phyloP scores from a whole-genome alignment of 2,888 invertebrate species.

The Lordiphosa andalusiaca region DNA sequence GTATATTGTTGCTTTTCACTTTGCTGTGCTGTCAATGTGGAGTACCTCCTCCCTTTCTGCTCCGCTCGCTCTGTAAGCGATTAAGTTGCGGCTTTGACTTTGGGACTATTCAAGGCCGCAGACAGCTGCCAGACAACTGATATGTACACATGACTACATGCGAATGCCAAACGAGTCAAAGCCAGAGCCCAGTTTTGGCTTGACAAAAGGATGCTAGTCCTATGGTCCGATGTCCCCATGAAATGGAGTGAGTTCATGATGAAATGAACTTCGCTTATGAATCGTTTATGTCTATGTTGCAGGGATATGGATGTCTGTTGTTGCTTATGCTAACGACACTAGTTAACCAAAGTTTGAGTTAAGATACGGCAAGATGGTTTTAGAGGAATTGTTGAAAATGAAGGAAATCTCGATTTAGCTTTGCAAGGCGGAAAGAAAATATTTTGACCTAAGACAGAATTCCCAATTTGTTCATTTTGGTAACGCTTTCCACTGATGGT shows the following conservation, averaged over 20 bases:
- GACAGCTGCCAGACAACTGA: constrained; percentile 78
- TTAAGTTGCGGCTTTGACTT: constrained; percentile 70
- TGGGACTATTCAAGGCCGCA: constrained; percentile 69
- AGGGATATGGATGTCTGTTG: background rate
- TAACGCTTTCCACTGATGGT: no score
- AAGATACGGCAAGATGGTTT: background rate
- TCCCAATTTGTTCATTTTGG: no score
- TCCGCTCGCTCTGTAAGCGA: constrained; percentile 38
- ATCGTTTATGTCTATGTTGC: constrained; percentile 22
- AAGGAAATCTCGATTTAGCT: no score
- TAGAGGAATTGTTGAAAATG: background rate
- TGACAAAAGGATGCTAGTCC: constrained; percentile 33
- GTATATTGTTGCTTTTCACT: constrained; percentile 18
- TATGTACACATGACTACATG: constrained; percentile 72
- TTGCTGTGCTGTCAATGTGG: constrained; percentile 21
- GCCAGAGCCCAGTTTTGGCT: constrained; percentile 13
- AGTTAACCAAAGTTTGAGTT: background rate
- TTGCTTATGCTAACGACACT: constrained; percentile 21
- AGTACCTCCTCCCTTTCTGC: constrained; percentile 7
- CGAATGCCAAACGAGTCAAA: constrained; percentile 23
- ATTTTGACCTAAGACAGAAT: no score
- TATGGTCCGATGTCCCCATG: background rate
- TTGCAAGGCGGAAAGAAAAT: no score
- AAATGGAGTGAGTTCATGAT: constrained; percentile 18
- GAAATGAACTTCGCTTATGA: constrained; percentile 65